Evolutionary conservation across 2,113 vertebrate genomes (phyloP), one percentile per base, ranked within the genome.

Genomic region (Cryptomyrus ogoouensis): DNA sequence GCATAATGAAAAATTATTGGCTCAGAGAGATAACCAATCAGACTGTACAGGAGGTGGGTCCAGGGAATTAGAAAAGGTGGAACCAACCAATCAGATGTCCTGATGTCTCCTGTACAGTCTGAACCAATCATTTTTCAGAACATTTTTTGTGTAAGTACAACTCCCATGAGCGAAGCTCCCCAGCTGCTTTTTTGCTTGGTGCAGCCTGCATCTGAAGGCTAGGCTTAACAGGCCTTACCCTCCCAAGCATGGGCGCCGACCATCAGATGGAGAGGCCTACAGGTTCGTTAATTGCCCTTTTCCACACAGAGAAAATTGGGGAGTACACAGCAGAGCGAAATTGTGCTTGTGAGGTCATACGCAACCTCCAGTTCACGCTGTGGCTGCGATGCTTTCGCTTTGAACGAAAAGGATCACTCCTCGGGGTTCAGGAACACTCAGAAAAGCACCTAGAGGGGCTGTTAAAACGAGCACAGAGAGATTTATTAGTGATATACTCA

Each of bases 401-500:
- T 58, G 58, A 90, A 83, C 13, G 44, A 90, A 24, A 74, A 27
- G 47, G 90, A 91, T 91, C 47, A 44, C 90, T 88, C 88, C 89
- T 90, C 52, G 6, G 50, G 66, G 89, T 90, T 58, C 89, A 91
- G 88, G 91, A 53, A 91, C 91, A 90, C 88, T 52, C 89, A 84
- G 87, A 90, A 91, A 90, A 42, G 80, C 90, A 50, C 91, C 90
- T 91, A 53, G 21, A 87, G 91, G 90, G 42, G 66, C 88, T 89
- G 86, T 91, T 91, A 91, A 93, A 89, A 89, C 19, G 74, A 89
- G 87, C 70, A 84, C 90, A 90, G 90, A 91, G 89, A 93, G 92
- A 93, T 93, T 91, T 93, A 91, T 92, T 90, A 90, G 49, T 83
- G 88, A 83, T 90, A 80, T 84, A 88, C 91, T 91, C 87, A 56